A percentile compares a stretch with the other conserved stretches of the same genome.
These are phyloP conservation scores for Cyclargus thomasi DNA, from an alignment of 1,140 invertebrate species.

Conservation along the genomic window DNA sequence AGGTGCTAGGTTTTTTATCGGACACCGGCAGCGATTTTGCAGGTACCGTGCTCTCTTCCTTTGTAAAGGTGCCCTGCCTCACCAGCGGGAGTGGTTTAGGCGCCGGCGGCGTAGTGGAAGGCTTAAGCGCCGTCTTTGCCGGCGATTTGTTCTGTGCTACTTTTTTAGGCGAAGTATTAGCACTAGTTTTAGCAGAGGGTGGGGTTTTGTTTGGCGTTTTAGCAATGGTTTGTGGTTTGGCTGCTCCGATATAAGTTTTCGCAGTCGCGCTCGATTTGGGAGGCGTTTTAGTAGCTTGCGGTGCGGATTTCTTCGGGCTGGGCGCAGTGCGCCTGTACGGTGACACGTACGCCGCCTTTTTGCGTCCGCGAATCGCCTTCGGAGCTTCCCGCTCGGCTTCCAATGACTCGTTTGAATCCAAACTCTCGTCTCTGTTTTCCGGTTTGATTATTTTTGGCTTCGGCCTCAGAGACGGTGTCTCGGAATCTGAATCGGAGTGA, in stretches of 20 bases:
- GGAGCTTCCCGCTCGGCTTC: constrained; percentile 60
- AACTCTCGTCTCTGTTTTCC: constrained; percentile 48
- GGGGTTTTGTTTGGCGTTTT: constrained; percentile 44
- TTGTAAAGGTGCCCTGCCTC: constrained; percentile 91
- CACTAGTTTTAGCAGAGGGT: constrained; percentile 37
- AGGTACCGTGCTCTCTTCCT: constrained; percentile 80
- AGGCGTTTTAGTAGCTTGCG: constrained; percentile 31
- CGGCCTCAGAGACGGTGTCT: constrained; percentile 43
- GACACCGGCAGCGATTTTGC: constrained; percentile 64
- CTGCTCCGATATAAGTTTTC: constrained; percentile 35
- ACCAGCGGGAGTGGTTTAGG: constrained; percentile 74
- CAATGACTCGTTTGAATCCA: constrained; percentile 61
- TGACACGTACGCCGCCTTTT: constrained; percentile 83
- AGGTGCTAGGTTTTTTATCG: constrained; percentile 58
- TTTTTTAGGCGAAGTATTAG: constrained; percentile 56
- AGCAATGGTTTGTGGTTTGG: constrained; percentile 44
- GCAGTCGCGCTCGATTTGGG: constrained; percentile 36
- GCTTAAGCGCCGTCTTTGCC: constrained; percentile 47
- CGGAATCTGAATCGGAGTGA: constrained; percentile 62
- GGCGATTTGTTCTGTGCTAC: constrained; percentile 42
- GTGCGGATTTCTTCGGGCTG: constrained; percentile 42
- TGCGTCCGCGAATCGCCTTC: constrained; percentile 85
- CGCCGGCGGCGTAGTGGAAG: constrained; percentile 35
- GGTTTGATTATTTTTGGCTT: constrained; percentile 80
- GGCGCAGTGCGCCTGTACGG: constrained; percentile 71